These are phyloP conservation scores for Psittacula cyanocephala DNA, from an alignment of 2,113 vertebrate genomes.

Conservation along the genomic window DNA sequence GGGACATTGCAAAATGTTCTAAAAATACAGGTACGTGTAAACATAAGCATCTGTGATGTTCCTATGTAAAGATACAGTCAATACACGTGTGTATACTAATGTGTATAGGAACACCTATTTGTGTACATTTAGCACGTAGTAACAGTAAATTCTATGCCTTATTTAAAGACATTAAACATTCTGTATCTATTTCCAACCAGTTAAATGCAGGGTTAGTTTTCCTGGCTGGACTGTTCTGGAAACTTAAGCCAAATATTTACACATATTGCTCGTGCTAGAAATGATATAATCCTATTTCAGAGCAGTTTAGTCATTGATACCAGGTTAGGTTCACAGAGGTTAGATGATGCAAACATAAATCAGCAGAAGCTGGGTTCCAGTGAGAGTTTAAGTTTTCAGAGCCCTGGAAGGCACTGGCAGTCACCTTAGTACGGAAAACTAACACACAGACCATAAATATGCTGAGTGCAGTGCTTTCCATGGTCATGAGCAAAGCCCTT, in stretches of 20 bases:
- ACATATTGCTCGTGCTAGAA: neutral
- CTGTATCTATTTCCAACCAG: neutral
- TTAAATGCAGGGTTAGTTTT: neutral
- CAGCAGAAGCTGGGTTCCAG: neutral
- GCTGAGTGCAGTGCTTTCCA: neutral
- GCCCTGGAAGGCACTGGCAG: conserved; percentile 38
- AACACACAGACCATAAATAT: neutral
- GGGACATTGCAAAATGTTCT: neutral
- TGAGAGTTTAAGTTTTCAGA: conserved; percentile 43
- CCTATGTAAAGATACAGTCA: neutral
- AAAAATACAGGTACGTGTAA: neutral
- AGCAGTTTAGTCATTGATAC: conserved; percentile 23
- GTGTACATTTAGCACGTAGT: neutral
- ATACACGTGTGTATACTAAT: neutral
- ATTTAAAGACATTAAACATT: neutral
- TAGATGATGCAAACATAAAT: conserved; percentile 22
- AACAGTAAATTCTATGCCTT: neutral
- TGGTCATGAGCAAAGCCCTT: neutral
- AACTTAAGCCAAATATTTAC: conserved; percentile 23
- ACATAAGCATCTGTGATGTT: neutral
- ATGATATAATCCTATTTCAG: conserved; percentile 32
- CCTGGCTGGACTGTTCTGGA: conserved; percentile 1
- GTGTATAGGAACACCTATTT: neutral
- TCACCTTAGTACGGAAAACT: conserved; percentile 44
- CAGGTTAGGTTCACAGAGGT: conserved; percentile 13